These are phyloP conservation scores for Syrrhaptes paradoxus DNA, from an alignment of 2,113 vertebrate genomes.

Conservation along the genomic window DNA sequence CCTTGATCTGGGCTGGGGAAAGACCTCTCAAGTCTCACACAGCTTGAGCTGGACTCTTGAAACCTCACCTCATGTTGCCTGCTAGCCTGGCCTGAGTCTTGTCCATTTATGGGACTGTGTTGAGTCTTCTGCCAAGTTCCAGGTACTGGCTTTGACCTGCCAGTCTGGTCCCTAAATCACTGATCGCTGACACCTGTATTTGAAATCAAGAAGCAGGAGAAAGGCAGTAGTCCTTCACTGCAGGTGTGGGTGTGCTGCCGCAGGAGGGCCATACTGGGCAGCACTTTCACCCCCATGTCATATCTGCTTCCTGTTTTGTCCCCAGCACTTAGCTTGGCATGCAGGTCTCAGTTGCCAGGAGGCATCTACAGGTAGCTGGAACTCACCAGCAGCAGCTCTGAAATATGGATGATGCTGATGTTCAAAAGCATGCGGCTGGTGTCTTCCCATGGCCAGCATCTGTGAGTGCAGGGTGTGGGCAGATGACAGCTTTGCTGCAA, in stretches of 20 bases:
- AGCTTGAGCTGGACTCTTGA: neutral
- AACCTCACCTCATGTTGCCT: neutral
- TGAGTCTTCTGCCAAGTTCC: neutral
- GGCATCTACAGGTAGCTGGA: neutral
- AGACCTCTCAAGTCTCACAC: neutral
- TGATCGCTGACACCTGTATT: neutral
- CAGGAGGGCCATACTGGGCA: rapidly evolving
- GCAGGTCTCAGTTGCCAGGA: neutral
- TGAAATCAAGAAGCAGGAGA: neutral
- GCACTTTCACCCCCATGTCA: rapidly evolving
- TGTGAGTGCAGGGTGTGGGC: neutral
- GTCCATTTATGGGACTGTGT: rapidly evolving
- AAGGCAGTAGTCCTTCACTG: rapidly evolving
- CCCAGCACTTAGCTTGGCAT: neutral
- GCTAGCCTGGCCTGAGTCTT: neutral
- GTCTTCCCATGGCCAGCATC: neutral
- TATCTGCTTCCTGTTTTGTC: neutral
- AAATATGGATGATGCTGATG: neutral
- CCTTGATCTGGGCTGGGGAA: neutral
- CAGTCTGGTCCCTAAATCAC: neutral
- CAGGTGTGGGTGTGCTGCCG: too few species aligned
- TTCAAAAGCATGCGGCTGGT: neutral
- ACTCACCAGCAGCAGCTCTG: neutral
- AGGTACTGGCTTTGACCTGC: neutral
- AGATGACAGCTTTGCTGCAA: neutral